Conservation (phyloP, 2,797 vertebrate species). For the Clarias platycephalus region DNA sequence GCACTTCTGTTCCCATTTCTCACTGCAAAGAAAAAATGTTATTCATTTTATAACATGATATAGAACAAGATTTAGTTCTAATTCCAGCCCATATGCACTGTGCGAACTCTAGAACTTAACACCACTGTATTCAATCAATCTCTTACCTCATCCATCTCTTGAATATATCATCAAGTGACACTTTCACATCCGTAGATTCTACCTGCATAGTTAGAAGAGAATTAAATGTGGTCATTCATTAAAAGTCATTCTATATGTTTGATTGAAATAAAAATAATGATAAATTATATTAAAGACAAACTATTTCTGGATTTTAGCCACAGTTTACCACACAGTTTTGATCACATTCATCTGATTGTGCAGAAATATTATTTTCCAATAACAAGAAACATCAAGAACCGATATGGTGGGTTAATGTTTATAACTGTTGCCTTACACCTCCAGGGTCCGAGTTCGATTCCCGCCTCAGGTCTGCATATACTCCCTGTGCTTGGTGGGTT, state of each 20-base stretch:
- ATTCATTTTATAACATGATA: not conserved
- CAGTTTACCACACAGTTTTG: not conserved
- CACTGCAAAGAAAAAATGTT: slow-evolving; percentile 15
- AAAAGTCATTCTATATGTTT: not conserved
- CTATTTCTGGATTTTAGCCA: not conserved
- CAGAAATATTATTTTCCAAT: not conserved
- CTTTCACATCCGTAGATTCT: slow-evolving; percentile 8
- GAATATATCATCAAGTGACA: slow-evolving; percentile 44
- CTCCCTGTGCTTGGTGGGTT: too few relatives aligned
- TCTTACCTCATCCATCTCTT: slow-evolving; percentile 47
- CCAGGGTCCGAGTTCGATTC: too few relatives aligned
- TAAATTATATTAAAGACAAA: not conserved
- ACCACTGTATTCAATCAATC: not conserved
- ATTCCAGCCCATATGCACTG: not conserved
- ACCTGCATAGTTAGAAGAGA: slow-evolving; percentile 38
- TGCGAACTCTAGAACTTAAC: not conserved
- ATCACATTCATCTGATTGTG: not conserved
- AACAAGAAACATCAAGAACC: not conserved
- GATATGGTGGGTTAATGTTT: too few relatives aligned
- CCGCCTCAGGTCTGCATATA: too few relatives aligned
- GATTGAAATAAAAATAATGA: not conserved
- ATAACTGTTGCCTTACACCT: too few relatives aligned
- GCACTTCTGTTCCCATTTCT: not conserved
- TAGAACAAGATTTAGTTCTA: not conserved
- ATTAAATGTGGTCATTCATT: not conserved